Evolutionary conservation across 2,888 invertebrate genomes (phyloP), one percentile per base, ranked within the genome.

Genomic region (Euproctis similis): DNA sequence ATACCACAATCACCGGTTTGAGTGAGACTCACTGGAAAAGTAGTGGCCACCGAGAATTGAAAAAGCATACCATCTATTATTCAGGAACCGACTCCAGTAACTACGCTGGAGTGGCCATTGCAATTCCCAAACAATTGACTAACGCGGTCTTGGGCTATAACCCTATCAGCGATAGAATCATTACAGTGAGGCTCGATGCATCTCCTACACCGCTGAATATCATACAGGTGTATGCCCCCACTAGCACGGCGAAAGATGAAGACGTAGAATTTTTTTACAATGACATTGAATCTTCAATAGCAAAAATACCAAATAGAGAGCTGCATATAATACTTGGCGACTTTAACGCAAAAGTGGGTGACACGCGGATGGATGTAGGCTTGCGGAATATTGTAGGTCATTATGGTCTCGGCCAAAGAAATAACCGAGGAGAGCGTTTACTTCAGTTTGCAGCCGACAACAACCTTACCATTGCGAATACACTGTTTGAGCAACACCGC

Each of bases 11-110:
- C 8, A 20, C 26, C 1, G 20, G 13, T 9, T 4, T 26, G 1
- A 38, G 42, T 25, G 30, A 42, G 16, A 42, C 36, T 2, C 36
- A 42, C 12, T 42, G 34, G 38, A 39, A 32, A 26, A 19, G 9
- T 8, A 29, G 19, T 6, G 39, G 42, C 9, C 35, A 39, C 23
- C 24, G 22, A 17, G 11, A 23, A 19, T n/a, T 22, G 1, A 34
- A 36, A 2, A 28, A 28, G 9, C 36, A 38, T 13, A 36, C 28
- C n/a, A 22, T 42, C 10, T 36, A 34, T 18, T 36, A 26, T 13
- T 34, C 36, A 1, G 34, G 36, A n/a, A 19, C 31, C 8, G 21
- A 34, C 3, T 10, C 11, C 2, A 30, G 20, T 11, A 36, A 24
- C 19, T 27, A 7, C 5, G n/a, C 27, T 2, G 26, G 31, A 19